A percentile compares a stretch with the other conserved stretches of the same genome.
Conservation (phyloP, 92 coral and sea anemone species). For the Scolanthus callimorphus region DNA sequence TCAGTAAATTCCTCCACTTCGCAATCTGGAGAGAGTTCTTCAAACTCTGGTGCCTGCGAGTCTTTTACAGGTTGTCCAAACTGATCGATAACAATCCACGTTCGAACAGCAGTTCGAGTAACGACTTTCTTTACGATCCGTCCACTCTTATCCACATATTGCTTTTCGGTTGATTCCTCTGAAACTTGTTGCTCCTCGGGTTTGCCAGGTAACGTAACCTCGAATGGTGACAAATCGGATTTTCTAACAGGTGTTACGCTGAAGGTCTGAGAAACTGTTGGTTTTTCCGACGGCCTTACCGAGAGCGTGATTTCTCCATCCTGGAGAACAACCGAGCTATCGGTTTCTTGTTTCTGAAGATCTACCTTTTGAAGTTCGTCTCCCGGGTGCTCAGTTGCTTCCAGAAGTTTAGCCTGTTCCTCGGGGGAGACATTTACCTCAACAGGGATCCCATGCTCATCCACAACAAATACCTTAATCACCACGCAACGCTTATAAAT, state of each 20-base stretch:
- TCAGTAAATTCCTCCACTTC: slow-evolving; percentile 66
- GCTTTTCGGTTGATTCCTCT: too few species aligned
- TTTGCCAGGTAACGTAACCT: not conserved
- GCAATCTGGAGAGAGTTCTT: slow-evolving; percentile 35
- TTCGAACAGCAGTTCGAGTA: not conserved
- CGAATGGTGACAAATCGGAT: slow-evolving; percentile 34
- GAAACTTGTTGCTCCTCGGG: not conserved
- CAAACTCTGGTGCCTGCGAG: not conserved
- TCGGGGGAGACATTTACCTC: not conserved
- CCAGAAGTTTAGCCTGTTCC: not conserved
- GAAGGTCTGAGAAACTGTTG: not conserved
- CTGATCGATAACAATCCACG: not conserved
- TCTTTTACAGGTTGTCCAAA: not conserved
- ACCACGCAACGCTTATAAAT: slow-evolving; percentile 38
- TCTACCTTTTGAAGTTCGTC: too few species aligned
- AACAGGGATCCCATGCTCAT: slow-evolving; percentile 2
- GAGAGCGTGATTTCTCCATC: too few species aligned
- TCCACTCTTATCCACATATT: not conserved
- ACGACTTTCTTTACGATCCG: not conserved
- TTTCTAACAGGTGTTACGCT: slow-evolving; percentile 52
- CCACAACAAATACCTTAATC: slow-evolving; percentile 23
- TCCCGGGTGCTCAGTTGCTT: too few species aligned
- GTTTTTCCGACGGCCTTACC: too few species aligned
- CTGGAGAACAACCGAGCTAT: not conserved
- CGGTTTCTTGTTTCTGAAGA: not conserved